Percentiles rank a stretch among this genome's conserved stretches.
Conservation (phyloP, 2,797 vertebrate species). For the Linurgus olivaceus region DNA sequence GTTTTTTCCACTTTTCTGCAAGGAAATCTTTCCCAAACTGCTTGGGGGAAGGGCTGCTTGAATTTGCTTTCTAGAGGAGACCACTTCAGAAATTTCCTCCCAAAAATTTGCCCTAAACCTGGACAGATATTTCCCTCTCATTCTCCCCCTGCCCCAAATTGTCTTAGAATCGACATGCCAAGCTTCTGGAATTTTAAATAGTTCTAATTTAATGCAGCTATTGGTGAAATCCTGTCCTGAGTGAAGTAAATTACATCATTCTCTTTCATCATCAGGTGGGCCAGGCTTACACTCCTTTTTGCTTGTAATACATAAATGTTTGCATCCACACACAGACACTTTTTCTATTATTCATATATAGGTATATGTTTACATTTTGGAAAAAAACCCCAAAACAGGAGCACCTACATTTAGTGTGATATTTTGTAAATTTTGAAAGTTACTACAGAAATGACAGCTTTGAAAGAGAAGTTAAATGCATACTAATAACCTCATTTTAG, state of each 20-base stretch:
- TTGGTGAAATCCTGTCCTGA: not conserved
- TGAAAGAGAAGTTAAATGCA: not conserved
- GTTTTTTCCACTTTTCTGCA: not conserved
- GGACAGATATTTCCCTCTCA: rapidly evolving
- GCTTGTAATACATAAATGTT: not conserved
- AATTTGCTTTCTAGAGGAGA: not conserved
- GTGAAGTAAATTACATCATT: not conserved
- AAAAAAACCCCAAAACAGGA: not conserved
- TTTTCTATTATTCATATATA: not conserved
- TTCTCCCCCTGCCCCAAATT: rapidly evolving
- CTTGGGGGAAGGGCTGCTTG: not conserved
- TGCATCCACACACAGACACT: not conserved
- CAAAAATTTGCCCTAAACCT: not conserved
- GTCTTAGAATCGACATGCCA: not conserved
- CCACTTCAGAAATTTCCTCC: not conserved
- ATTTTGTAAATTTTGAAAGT: not conserved
- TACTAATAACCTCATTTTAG: not conserved
- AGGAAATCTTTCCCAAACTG: not conserved
- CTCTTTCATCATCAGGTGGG: not conserved
- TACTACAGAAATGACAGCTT: not conserved
- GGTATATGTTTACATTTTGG: not conserved
- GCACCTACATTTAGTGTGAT: not conserved
- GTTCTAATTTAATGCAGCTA: not conserved
- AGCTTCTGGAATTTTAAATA: not conserved
- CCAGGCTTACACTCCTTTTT: not conserved